Evolutionary conservation across 1,140 invertebrate genomes (phyloP), one percentile per base, ranked within the genome.

Genomic region (Euura lappo): DNA sequence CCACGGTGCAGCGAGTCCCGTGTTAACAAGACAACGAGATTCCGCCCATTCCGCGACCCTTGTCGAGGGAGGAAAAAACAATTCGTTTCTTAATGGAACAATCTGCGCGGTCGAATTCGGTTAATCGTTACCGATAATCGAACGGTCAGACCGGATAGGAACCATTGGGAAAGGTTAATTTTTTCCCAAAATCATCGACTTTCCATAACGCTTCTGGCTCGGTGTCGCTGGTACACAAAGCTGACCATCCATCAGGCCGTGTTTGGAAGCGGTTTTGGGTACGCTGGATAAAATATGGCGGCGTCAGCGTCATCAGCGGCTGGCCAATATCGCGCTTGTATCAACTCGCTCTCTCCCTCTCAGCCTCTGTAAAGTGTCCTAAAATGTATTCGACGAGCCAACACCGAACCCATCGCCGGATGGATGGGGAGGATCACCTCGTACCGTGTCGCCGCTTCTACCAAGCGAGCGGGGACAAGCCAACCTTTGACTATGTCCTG

Each of bases 241-340:
- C 51, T n/a, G 51, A 60, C 51, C 8, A 60, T 60, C 51, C 51
- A 60, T 60, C 51, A 60, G 51, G 51, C 8, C 13, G 51, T 60
- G 51, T 60, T 60, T 60, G 51, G 51, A n/a, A 60, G 51, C 51
- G 51, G 51, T 60, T 60, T 60, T 60, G 51, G 51, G 51, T 8
- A 60, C 51, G 51, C 28, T 60, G 51, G 5, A 60, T 60, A 60
- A 60, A 60, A 60, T 60, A 60, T 60, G 51, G 51, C 51, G 51
- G 51, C 51, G 51, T 60, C 51, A 60, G 51, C 51, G 51, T 60
- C 51, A 60, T 60, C 51, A 60, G 51, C 51, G 51, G 51, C 51
- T 60, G 51, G 51, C 51, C 51, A 60, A 60, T 60, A 60, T 60
- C 51, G 51, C 51, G 51, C 51, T 60, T 60, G 51, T 60, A 60